Evolutionary conservation across 2,888 invertebrate species (phyloP).

Genomic region (Spatulosminthurus flaviceps): DNA sequence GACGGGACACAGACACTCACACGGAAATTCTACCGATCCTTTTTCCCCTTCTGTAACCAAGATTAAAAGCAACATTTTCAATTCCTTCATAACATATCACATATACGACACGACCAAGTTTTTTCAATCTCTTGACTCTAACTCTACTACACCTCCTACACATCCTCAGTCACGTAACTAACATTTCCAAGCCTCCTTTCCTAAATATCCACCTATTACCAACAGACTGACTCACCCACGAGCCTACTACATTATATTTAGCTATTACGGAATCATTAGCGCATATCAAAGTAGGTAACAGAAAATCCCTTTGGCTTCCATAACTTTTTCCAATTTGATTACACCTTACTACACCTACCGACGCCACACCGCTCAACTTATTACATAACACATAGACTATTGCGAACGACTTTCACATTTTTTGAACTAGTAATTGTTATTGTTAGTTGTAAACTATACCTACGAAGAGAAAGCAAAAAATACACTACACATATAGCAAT

Average conservation of each 20-base stretch:
- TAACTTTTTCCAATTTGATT: not conserved
- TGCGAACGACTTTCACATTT: no score
- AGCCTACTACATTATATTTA: not conserved
- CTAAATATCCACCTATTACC: conserved; percentile 1
- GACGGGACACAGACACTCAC: conserved; percentile 35
- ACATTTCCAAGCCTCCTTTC: not conserved
- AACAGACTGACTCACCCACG: conserved; percentile 10
- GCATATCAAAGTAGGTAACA: not conserved
- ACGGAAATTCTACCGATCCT: conserved; percentile 31
- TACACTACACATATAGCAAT: no score
- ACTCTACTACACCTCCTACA: not conserved
- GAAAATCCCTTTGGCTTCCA: not conserved
- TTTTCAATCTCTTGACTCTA: conserved; percentile 11
- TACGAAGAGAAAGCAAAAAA: no score
- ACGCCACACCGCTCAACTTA: no score
- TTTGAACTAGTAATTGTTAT: no score
- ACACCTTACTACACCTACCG: no score
- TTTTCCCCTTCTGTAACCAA: conserved; percentile 18
- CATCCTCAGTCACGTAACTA: not conserved
- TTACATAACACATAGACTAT: no score
- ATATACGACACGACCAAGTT: conserved; percentile 2
- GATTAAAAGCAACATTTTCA: conserved; percentile 36
- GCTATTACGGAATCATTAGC: not conserved
- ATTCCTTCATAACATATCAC: conserved; percentile 8
- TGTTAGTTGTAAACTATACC: no score